Base-by-base conservation (phyloP, 2,797 vertebrate species). In the Catostomus latipinnis region DNA sequence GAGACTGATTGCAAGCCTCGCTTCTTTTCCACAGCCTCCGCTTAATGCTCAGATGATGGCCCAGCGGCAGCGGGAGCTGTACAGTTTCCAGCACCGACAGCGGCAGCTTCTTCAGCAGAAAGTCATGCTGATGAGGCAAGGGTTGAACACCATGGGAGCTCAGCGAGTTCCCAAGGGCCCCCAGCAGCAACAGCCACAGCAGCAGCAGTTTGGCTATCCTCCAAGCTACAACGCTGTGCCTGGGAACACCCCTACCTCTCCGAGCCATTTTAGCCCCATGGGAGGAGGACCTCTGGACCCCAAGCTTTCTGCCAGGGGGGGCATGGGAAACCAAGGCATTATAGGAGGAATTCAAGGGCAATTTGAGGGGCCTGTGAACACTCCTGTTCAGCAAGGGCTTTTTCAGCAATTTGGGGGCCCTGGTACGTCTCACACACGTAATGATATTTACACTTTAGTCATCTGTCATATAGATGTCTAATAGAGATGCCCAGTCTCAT, bases 1-100 rank as follows among this genome's bases (percentile, higher is more conserved):
- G 10, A 5, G 13, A 5, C 16, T 71, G 12, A 1, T 48, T 50
- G 1, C 52, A 14, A 18, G 69, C 4, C 48, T 46, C 5, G 0
- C 6, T 48, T 45, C 52, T 63, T 5, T 45, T 50, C 2, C 1
- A 6, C 93, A 98, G 96, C 95, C 96, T 16, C 97, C 96, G 0
- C 90, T 98, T 73, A 98, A 98, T 0, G 97, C 97, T 49, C 96
- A 98, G 87, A 98, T 98, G 97, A 81, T 98, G 88, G 97, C 97
- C 0, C 97, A 98, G 88, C 95, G 97, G 45, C 97, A 98, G 78
- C 91, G 97, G 5, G 97, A 98, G 67, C 91, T 98, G 73, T 97
- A 96, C 88, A 98, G 96, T 92, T 95, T 97, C 61, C 96, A 98
- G 88, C 97, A 98, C 88, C 96, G 96, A 43, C 97, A 98, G 90